Evolutionary conservation across 2,113 vertebrate species (phyloP), one percentile per base, ranked within the genome.

Genomic region (Prietella phreatophila): DNA sequence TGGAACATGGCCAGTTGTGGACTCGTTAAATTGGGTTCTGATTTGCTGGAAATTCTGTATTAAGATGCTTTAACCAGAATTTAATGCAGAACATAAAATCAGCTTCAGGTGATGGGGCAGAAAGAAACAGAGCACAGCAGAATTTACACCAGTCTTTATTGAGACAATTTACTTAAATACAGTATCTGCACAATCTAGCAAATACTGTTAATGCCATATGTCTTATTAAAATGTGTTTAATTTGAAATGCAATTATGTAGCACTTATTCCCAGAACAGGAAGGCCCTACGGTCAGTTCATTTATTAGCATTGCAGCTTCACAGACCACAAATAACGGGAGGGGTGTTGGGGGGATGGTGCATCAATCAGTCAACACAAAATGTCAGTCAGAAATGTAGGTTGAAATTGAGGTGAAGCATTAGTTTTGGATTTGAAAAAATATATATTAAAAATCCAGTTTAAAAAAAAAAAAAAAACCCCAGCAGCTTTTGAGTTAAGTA

Each of bases 241-340:
- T 88, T 90, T 90, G 89, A 92, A 92, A 90, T 88, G 86, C 90
- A 88, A 89, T 87, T 91, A 87, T 88, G 88, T 55, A 88, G 81
- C 88, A 55, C 53, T 89, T 81, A 42, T 87, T 83, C 83, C 87
- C 47, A 36, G 83, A 81, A 84, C 1, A 27, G 69, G 69, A 83
- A 85, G 79, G 85, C 17, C 84, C 69, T 78, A 56, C 60, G 60
- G 60, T 73, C 67, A 84, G 65, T 87, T 84, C 56, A 87, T 82
- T 81, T 47, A 36, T 67, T 86, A 87, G 69, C 75, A 42, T 5
- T 71, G 73, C 50, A 56, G 75, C 85, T 71, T 82, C 89, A 75
- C 27, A 17, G 80, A 73, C 63, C n/a, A 67, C 80, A 84, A 84
- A 17, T 5, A 1, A 14, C 5, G 22, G 36, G 55, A 7, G 60